Evolutionary conservation across 2,888 invertebrate species (phyloP).

Genomic region (Drosophila meridionalis): DNA sequence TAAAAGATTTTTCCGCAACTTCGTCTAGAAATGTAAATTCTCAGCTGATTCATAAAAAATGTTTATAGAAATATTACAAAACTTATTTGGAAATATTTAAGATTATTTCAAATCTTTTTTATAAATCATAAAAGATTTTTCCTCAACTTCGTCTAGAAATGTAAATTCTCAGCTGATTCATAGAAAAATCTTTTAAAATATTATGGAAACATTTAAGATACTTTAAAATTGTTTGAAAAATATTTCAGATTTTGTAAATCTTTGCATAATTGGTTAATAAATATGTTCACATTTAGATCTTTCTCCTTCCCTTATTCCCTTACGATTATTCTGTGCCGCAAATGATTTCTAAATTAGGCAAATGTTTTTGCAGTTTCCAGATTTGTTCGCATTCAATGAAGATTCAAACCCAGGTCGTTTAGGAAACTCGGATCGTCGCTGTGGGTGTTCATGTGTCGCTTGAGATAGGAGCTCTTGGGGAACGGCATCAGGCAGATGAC

Average conservation of each 20-base stretch:
- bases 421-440: neutral
- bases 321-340: neutral
- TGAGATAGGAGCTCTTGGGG: constrained; percentile 25
- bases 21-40: too few species aligned
- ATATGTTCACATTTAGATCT: neutral
- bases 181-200: too few species aligned
- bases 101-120: neutral
- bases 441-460: constrained; percentile 35
- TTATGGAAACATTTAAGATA: too few species aligned
- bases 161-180: too few species aligned
- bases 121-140: neutral
- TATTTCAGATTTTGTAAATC: neutral
- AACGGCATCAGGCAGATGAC: constrained; percentile 30
- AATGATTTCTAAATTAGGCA: neutral
- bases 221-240: too few species aligned
- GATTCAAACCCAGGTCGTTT: neutral
- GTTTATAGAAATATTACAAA: neutral
- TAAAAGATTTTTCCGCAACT: too few species aligned
- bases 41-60: too few species aligned
- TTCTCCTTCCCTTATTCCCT: neutral
- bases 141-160: too few species aligned
- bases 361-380: neutral
- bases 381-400: neutral
- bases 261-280: neutral
- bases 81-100: neutral